Conservation (phyloP, 2,888 invertebrate species). For the Drosophila atripex region DNA sequence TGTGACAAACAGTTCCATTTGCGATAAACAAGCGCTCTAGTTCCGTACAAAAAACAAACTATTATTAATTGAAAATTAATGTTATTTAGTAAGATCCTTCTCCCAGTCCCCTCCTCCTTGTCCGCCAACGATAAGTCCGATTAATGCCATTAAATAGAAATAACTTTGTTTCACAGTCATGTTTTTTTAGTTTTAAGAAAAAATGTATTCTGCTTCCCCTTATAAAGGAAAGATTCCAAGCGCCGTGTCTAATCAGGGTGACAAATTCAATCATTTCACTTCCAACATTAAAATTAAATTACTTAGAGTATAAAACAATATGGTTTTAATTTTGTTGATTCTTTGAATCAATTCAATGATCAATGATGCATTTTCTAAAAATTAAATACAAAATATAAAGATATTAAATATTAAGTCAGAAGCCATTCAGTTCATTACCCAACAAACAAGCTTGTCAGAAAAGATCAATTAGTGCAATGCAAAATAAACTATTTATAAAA, state of each 20-base stretch:
- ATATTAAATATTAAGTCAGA: background rate
- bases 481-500: constrained; percentile 1
- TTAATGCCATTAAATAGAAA: background rate
- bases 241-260: background rate
- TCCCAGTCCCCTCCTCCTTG: background rate
- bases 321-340: too few species aligned
- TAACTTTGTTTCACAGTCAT: background rate
- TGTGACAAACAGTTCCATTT: background rate
- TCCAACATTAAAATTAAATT: too few species aligned
- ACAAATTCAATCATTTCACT: background rate
- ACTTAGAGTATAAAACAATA: too few species aligned
- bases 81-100: too few species aligned
- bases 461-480: background rate
- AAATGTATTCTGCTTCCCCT: background rate
- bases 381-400: too few species aligned
- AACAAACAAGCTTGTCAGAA: background rate
- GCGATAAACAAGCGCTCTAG: too few species aligned
- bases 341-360: too few species aligned
- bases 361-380: too few species aligned
- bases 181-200: background rate
- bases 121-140: background rate
- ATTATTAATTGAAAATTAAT: too few species aligned
- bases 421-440: background rate
- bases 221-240: background rate
- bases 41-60: background rate